Evolutionary conservation across 2,113 vertebrate genomes (phyloP), one percentile per base, ranked within the genome.

Genomic region (Pontoporia blainvillei): DNA sequence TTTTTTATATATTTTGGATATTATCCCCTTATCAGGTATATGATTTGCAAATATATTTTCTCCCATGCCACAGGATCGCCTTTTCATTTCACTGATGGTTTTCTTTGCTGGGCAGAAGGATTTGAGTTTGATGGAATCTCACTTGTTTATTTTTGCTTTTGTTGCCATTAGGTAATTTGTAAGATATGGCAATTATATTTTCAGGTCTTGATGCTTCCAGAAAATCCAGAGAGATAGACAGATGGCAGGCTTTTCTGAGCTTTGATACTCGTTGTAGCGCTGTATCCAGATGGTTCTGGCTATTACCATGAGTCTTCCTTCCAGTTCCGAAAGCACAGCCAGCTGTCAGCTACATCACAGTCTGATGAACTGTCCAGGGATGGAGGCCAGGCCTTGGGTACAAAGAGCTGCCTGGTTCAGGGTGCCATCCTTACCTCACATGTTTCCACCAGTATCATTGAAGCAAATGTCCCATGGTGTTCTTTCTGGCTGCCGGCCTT

Each of bases 401-500:
- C 13, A 10, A 69, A 96, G 46, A 67, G 39, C 39, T 6, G 4
- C 1, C 13, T 13, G 25, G 41, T n/a, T 17, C 39, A 0, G 31
- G 31, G 83, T 41, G 15, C 61, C 93, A 76, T 11, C 13, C 54
- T 66, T 15, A 52, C 44, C 17, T 76, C 44, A 2, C 13, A 2
- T 36, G 1, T 12, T 44, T 52, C 64, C 41, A 1, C 15, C 29
- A 6, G 1, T 1, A 3, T 13, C 6, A 0, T 8, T 11, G 34
- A 31, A n/a, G 83, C 7, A 25, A 11, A 84, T 84, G 59, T 5
- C 6, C 0, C 46, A 29, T 27, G 1, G 25, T 21, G 66, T 87
- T 2, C 84, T 12, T 57, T 29, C 57, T 0, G 3, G 41, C 92
- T 59, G 54, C 78, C 79, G 31, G 69, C 49, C 49, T 41, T 54